Base-by-base conservation (phyloP, 2,797 vertebrate species). In the Cacajao melanocephalus region DNA sequence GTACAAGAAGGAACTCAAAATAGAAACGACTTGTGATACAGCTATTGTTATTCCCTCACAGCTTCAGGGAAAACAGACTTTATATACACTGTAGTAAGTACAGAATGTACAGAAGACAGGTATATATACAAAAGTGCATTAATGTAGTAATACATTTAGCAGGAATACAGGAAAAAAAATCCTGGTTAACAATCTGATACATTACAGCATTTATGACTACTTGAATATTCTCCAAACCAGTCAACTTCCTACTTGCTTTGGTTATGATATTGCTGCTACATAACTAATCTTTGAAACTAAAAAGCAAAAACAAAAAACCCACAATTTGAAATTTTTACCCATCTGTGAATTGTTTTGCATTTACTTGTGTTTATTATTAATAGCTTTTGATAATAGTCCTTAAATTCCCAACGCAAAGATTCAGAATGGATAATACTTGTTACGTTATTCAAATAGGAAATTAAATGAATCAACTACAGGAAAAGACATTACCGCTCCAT, bases 81-180 rank as follows among this genome's bases (percentile, higher is more conserved):
- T 98, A 98, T 98, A 98, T 98, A 98, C 97, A 98, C n/a, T 82
- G 81, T 96, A 97, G 95, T 93, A 98, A 98, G 97, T 99, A 99
- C 98, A 99, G 98, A 98, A 99, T 98, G 95, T 99, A 98, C 98
- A 99, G 96, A 97, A 96, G 96, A 98, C 12, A 75, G 97, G 97
- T 96, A 96, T 98, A 98, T 98, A 98, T 98, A 98, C 98, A 98
- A 98, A 99, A 98, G 98, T 98, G 98, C 98, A 98, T 98, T 98
- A 88, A 94, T 97, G 98, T 96, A 98, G 97, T 93, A 97, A 98
- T 98, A 98, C 48, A 97, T 87, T 98, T 98, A 98, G 95, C 96
- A 98, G 98, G 98, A 97, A 98, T 97, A 46, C 57, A 97, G 96
- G 97, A 70, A 94, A 89, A 94, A 50, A 97, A 61, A 57, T 95